Conservation (phyloP, 2,797 vertebrate genomes). For the Dryobates pubescens region DNA sequence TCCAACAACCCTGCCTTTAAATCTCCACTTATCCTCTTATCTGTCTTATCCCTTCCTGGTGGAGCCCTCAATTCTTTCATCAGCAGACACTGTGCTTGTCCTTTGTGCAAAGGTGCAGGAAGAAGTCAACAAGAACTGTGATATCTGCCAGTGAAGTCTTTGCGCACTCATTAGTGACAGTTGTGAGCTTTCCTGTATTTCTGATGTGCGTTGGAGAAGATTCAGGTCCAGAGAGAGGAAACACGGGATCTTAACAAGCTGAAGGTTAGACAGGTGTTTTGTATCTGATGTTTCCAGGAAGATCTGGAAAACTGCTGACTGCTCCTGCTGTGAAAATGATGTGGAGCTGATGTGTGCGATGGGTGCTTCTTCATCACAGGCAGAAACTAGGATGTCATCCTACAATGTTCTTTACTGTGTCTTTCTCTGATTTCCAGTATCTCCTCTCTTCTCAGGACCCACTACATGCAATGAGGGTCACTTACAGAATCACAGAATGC, state of each 20-base stretch:
- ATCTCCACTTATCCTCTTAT: background rate
- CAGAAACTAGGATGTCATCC: background rate
- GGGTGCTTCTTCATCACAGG: background rate
- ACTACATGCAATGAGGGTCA: background rate
- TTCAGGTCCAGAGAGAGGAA: background rate
- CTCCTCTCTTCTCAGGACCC: background rate
- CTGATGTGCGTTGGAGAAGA: background rate
- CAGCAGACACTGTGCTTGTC: background rate
- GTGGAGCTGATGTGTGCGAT: background rate
- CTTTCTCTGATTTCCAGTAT: background rate
- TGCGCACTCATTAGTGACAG: rapidly evolving
- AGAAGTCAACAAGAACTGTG: background rate
- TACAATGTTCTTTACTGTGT: background rate
- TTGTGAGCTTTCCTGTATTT: background rate
- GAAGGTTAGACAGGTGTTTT: background rate
- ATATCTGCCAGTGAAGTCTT: background rate
- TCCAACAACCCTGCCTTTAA: background rate
- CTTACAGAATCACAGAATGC: background rate
- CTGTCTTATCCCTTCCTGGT: background rate
- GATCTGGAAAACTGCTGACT: background rate
- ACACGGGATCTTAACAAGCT: background rate
- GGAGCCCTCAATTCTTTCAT: background rate
- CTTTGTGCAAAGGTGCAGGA: background rate
- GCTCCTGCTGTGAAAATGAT: background rate
- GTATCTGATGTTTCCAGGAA: background rate